Evolutionary conservation across 2,888 invertebrate genomes (phyloP), one percentile per base, ranked within the genome.

Genomic region (Coleophora deauratella): DNA sequence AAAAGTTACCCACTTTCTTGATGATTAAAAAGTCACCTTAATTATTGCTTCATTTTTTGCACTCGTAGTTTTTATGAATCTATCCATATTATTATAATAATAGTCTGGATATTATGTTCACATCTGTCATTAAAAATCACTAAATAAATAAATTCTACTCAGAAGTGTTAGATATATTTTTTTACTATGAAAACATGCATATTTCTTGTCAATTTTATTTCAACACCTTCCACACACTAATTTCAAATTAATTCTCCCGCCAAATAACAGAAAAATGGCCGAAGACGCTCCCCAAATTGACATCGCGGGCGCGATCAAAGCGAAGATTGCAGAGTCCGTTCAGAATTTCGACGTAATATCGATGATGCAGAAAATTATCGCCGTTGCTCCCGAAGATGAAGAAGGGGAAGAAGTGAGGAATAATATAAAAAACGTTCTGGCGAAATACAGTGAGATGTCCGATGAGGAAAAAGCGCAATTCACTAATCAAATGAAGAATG

Each of bases 261-360:
- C 11, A 36, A 12, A 36, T 2, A n/a, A 36, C 21, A 21, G 21
- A 21, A 21, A 31, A 31, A 30, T 30, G 13, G 37, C 30, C 30
- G 37, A 13, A 8, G 31, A 21, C n/a, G 13, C n/a, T 10, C 21
- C 21, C 21, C 10, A 35, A 8, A 34, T 60, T 4, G 65, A 70
- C 37, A 43, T 84, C 1, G 76, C 72, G 0, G 62, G 57, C 4
- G 55, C 62, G 0, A 66, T 84, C 27, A 62, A 61, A 8, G 67
- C 73, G 6, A 71, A 80, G 47, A 41, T 84, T 1, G 45, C 66
- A 0, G 75, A 81, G 10, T 66, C 73, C 1, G 62, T 85, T 1
- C 54, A 68, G 49, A 77, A 76, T 34, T 65, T 78, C 55, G 82
- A 85, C 39, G 54, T 84, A 0, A 41, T 77, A 41, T 59, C 62